These are phyloP conservation scores for Bugulina stolonifera DNA, from an alignment of 2,888 invertebrate genomes.

Conservation along the genomic window DNA sequence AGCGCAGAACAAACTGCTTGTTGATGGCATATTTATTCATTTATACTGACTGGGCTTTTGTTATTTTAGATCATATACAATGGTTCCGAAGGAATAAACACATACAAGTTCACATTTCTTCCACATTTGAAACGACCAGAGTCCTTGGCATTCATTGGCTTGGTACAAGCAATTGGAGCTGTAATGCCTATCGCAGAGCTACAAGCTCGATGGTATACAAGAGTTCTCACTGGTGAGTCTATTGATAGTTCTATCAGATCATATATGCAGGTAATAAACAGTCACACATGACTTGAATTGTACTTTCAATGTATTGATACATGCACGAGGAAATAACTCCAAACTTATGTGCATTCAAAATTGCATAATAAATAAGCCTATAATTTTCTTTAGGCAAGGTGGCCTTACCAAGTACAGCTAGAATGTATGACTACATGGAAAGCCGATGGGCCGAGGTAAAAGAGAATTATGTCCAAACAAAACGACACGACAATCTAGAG, in stretches of 20 bases:
- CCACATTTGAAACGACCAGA: slow-evolving; percentile 39
- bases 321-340: too few relatives aligned
- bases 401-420: not conserved
- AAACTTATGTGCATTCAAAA: too few relatives aligned
- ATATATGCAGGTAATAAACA: too few relatives aligned
- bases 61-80: slow-evolving; percentile 41
- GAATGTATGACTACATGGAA: slow-evolving; percentile 25
- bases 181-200: slow-evolving; percentile 55
- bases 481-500: slow-evolving; percentile 20
- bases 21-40: too few relatives aligned
- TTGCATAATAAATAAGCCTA: too few relatives aligned
- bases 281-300: too few relatives aligned
- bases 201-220: slow-evolving; percentile 46
- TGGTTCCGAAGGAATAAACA: slow-evolving; percentile 33
- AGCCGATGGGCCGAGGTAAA: not conserved
- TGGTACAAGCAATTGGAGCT: slow-evolving; percentile 54
- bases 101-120: slow-evolving; percentile 54
- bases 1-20: too few relatives aligned
- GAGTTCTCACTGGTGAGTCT: slow-evolving; percentile 38
- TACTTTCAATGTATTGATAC: too few relatives aligned
- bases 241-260: too few relatives aligned
- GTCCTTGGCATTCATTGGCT: slow-evolving; percentile 48
- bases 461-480: not conserved
- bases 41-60: not conserved
- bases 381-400: not conserved